Evolutionary conservation across 2,113 vertebrate genomes (phyloP), one percentile per base, ranked within the genome.

Genomic region (Crypturellus undulatus): DNA sequence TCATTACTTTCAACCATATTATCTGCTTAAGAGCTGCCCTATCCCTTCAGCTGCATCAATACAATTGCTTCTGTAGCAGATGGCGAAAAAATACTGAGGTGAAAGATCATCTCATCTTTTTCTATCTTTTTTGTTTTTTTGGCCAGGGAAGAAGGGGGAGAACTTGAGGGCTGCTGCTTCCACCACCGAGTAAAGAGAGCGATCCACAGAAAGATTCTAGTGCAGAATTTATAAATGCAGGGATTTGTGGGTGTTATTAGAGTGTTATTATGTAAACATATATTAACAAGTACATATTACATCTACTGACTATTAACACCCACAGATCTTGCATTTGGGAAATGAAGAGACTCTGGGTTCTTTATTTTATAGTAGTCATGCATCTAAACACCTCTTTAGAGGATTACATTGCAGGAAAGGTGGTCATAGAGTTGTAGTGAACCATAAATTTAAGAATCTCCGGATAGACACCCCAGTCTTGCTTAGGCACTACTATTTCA

Each of bases 151-250:
- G 43, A 17, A 78, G 30, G 30, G 9, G 13, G 15, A 62, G 15
- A 70, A 5, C 24, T 62, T 20, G 10, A 75, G 20, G n/a, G 28
- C 15, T 64, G n/a, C 60, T 73, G 38, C 49, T 73, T 3, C 38
- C 58, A 20, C 36, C 63, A 32, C 12, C 40, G 30, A 59, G 49
- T 19, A 52, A 64, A 43, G 43, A 36, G 16, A 32, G 34, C 51
- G n/a, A 58, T 9, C 21, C 0, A 0, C 21, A n/a, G 32, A 36
- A 68, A 80, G 5, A 68, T 49, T 30, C 17, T n/a, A 40, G 30
- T 36, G 47, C 18, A 36, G n/a, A 68, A 88, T 38, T 60, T 30
- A 64, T 28, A 40, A 79, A 64, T 32, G 28, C 5, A n/a, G 47
- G 77, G 42, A 59, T 22, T 28, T 59, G 24, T 69, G 64, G 22